Evolutionary conservation across 2,888 invertebrate genomes (phyloP).

Genomic region (Drosophila quinaria): DNA sequence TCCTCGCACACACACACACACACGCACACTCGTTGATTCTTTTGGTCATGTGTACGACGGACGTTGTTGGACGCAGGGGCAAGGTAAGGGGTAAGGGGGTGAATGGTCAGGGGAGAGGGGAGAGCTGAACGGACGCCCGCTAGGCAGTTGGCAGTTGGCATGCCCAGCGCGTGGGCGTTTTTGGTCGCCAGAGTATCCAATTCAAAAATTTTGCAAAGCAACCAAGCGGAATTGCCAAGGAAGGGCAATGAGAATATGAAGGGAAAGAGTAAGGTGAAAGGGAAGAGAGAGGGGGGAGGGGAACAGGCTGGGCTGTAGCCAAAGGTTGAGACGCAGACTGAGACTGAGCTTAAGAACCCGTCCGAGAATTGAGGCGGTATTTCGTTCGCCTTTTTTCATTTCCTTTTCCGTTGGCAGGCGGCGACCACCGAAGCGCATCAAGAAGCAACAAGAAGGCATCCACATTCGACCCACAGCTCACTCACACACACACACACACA

Average conservation of each 20-base stretch:
- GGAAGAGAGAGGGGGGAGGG: background rate
- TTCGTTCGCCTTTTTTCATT: constrained; percentile 76
- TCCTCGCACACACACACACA: constrained; percentile 42
- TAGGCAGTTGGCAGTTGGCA: constrained; percentile 59
- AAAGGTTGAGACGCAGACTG: constrained; percentile 1
- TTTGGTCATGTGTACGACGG: constrained; percentile 68
- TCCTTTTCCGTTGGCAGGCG: constrained; percentile 74
- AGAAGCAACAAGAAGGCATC: constrained; percentile 53
- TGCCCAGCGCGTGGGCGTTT: constrained; percentile 63
- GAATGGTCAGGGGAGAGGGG: background rate
- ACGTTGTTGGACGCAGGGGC: constrained; percentile 39
- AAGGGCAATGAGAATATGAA: constrained; percentile 1
- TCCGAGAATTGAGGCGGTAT: constrained; percentile 55
- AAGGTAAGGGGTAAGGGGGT: constrained; percentile 6
- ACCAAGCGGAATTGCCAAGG: constrained; percentile 75
- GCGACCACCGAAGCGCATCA: constrained; percentile 79
- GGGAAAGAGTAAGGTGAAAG: constrained; percentile 1
- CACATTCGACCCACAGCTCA: constrained; percentile 16
- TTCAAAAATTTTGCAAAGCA: constrained; percentile 78
- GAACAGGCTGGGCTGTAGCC: background rate
- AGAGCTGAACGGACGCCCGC: constrained; percentile 51
- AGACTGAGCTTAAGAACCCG: constrained; percentile 46
- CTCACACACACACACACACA: constrained; percentile 10
- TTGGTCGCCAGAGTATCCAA: constrained; percentile 78
- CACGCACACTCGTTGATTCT: constrained; percentile 54